Percentiles rank a stretch among this genome's conserved stretches.
These are phyloP conservation scores for Penaeus chinensis DNA, from an alignment of 1,140 invertebrate genomes.

Conservation along the genomic window DNA sequence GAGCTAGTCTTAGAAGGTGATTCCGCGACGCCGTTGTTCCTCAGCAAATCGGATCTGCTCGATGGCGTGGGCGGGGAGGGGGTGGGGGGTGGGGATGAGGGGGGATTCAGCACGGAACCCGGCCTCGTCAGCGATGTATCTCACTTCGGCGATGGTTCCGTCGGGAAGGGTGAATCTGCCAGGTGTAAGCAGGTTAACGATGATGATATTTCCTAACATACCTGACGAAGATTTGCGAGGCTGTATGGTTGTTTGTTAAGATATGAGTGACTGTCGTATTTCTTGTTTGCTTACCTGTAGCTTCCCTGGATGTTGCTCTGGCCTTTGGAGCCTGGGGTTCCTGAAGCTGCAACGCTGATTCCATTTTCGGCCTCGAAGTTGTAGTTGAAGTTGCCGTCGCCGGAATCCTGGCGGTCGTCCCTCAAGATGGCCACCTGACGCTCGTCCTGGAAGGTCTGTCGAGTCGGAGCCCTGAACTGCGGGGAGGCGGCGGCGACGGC, in stretches of 20 bases:
- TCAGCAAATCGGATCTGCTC: no score
- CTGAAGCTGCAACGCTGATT: not conserved
- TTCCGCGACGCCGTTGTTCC: no score
- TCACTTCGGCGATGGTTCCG: slow-evolving; percentile 5
- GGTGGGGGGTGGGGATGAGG: not conserved
- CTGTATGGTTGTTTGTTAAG: not conserved
- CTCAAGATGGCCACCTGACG: slow-evolving; percentile 6
- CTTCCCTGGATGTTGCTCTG: slow-evolving; percentile 38
- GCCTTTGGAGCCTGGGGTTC: slow-evolving; percentile 11
- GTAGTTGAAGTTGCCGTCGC: slow-evolving; percentile 42
- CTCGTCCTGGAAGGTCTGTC: not conserved
- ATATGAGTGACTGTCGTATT: not conserved
- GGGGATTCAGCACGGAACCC: slow-evolving; percentile 9
- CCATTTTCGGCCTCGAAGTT: slow-evolving; percentile 36
- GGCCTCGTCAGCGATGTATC: not conserved
- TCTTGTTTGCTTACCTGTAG: slow-evolving; percentile 21
- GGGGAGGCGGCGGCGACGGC: slow-evolving; percentile 38
- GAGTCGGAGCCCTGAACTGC: not conserved
- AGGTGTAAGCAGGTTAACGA: no score
- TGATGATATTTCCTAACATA: not conserved
- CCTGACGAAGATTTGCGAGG: not conserved
- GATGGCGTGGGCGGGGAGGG: no score
- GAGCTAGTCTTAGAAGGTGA: no score
- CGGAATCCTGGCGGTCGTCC: slow-evolving; percentile 37
- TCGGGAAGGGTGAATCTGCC: slow-evolving; percentile 13